Evolutionary conservation across 2,797 vertebrate species (phyloP), one percentile per base, ranked within the genome.

Genomic region (Leucoraja ocellata): DNA sequence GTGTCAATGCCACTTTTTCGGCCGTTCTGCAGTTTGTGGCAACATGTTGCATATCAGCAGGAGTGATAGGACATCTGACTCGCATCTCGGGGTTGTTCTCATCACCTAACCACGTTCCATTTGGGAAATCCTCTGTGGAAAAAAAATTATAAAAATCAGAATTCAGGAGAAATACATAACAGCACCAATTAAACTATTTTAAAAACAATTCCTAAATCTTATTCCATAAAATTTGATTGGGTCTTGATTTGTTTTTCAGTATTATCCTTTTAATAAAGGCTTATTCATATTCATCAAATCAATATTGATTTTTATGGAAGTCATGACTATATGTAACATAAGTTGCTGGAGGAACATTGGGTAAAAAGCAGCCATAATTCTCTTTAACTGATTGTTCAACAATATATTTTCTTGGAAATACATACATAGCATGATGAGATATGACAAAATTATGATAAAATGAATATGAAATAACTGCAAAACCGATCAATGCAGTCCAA

Each of bases 21-120:
- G 99, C 98, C 0, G 99, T 99, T 93, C 98, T 98, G 94, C 99
- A 99, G 95, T 98, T 99, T 74, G 98, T 98, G 96, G 97, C 98
- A 96, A 99, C 98, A 94, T 99, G 98, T 93, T 99, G 96, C 99
- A 99, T 99, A 95, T 99, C 99, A 0, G 97, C 98, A 0, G 97
- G 95, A 1, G 98, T 98, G 95, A 99, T 98, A 28, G 98, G 98
- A 76, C 97, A 98, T 73, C 99, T 98, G 7, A 99, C 99, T 0
- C 98, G 96, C 98, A 98, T 98, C 96, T 99, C 98, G 0, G 98
- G 95, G 93, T 99, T 99, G 95, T 96, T 98, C 94, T 99, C 99
- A 1, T 99, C 99, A 0, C 99, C 99, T 0, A 99, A 96, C 99
- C 99, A 99, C 0, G 99, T 99, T 93, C 99, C 99, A 0, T 96